Conservation (phyloP, 2,797 vertebrate species). For the Chaenodraco wilsoni region DNA sequence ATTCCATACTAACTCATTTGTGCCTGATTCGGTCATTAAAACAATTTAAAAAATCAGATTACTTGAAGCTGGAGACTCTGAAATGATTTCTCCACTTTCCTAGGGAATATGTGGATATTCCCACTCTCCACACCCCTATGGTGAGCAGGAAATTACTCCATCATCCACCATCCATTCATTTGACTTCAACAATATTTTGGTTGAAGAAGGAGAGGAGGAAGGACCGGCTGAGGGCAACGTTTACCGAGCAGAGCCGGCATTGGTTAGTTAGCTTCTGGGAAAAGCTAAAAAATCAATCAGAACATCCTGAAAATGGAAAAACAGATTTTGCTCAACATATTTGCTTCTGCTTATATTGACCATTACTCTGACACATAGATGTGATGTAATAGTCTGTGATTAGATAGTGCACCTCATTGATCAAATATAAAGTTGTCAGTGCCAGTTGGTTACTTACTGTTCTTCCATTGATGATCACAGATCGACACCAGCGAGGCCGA, state of each 20-base stretch:
- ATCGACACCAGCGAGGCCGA: slow-evolving; percentile 90
- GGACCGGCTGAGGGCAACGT: slow-evolving; percentile 87
- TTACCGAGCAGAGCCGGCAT: slow-evolving; percentile 93
- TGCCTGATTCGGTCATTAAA: slow-evolving; percentile 42
- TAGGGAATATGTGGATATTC: slow-evolving; percentile 80
- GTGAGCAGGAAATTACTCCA: slow-evolving; percentile 91
- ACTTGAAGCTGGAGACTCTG: slow-evolving; percentile 66
- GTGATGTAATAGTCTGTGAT: slow-evolving; percentile 26
- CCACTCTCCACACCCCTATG: slow-evolving; percentile 90
- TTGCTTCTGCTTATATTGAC: slow-evolving; percentile 23
- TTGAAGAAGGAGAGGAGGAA: slow-evolving; percentile 88
- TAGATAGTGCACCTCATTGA: slow-evolving; percentile 18
- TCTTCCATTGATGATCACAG: slow-evolving; percentile 80
- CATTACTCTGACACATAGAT: slow-evolving; percentile 8
- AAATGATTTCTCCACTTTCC: slow-evolving; percentile 79
- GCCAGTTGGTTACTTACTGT: slow-evolving; percentile 20
- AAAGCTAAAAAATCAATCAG: slow-evolving; percentile 41
- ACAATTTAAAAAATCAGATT: slow-evolving; percentile 16
- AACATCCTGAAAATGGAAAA: slow-evolving; percentile 19
- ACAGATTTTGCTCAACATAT: slow-evolving; percentile 4
- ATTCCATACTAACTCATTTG: slow-evolving; percentile 67
- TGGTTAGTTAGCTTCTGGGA: slow-evolving; percentile 85
- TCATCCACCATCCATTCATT: slow-evolving; percentile 89
- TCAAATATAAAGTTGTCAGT: not conserved
- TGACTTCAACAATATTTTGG: slow-evolving; percentile 87